Percentiles rank a stretch among this genome's conserved stretches.
Evolutionary conservation across 2,797 vertebrate genomes (phyloP).

Genomic region (Helicolenus hilgendorfi): DNA sequence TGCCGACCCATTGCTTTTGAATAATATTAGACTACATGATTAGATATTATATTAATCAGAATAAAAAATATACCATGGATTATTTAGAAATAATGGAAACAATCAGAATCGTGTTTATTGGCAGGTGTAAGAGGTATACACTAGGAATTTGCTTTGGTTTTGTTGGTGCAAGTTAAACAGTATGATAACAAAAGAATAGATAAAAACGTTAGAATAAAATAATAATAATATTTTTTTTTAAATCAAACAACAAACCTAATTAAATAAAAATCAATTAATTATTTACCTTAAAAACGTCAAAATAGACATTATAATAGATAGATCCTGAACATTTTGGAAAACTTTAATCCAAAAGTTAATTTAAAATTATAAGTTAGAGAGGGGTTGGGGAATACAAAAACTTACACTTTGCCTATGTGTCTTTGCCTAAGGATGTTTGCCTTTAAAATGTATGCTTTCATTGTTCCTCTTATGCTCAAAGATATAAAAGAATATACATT

Average conservation of each 20-base stretch:
- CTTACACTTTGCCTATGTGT: not conserved
- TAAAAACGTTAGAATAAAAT: no score
- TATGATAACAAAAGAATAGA: no score
- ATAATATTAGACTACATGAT: not conserved
- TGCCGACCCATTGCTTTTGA: not conserved
- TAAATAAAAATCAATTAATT: not conserved
- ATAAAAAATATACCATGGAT: not conserved
- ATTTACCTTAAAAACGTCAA: not conserved
- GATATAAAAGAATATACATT: not conserved
- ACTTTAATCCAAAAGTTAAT: no score
- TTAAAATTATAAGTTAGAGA: no score
- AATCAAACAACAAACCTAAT: not conserved
- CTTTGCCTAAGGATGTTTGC: not conserved
- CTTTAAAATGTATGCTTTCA: not conserved
- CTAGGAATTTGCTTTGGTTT: no score
- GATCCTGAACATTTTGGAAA: no score
- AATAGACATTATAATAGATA: no score
- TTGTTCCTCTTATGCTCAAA: not conserved
- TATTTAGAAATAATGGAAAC: not conserved
- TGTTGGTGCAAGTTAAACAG: no score
- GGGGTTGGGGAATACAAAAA: no score
- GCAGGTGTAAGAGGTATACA: no score
- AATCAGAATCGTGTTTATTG: not conserved
- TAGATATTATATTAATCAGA: not conserved
- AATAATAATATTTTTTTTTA: no score